These are phyloP conservation scores for Vannuccia rotundouncinata DNA, from an alignment of 2,888 invertebrate genomes.

Conservation along the genomic window DNA sequence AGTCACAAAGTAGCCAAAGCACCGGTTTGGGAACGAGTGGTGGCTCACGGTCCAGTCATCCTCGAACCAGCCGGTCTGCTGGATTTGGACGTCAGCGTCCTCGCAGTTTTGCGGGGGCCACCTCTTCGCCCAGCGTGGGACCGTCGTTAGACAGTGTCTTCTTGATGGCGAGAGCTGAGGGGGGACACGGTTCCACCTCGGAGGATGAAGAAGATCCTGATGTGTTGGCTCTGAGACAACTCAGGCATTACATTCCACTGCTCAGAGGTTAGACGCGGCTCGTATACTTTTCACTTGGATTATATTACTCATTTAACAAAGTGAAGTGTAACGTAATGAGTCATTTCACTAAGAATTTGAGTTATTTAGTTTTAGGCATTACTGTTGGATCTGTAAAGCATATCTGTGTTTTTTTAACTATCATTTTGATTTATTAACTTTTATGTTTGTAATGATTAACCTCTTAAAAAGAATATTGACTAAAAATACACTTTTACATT, in stretches of 20 bases:
- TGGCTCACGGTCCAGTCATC: neutral
- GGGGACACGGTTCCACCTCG: neutral
- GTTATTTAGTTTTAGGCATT: too few species aligned
- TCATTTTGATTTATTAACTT: too few species aligned
- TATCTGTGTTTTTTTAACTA: too few species aligned
- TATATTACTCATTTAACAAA: too few species aligned
- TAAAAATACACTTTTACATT: too few species aligned
- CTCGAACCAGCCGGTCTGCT: neutral
- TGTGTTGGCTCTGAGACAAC: neutral
- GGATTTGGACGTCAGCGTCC: neutral
- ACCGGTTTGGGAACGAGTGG: neutral
- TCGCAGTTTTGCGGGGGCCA: neutral
- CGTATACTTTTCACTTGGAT: too few species aligned
- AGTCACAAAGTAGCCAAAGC: neutral
- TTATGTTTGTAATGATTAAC: too few species aligned
- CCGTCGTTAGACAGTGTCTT: neutral
- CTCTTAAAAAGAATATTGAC: too few species aligned
- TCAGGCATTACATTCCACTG: neutral
- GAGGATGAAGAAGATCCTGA: constrained; percentile 7
- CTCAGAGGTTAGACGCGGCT: neutral
- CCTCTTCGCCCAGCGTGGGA: neutral
- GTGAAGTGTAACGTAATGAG: too few species aligned
- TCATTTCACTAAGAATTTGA: too few species aligned
- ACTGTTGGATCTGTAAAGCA: too few species aligned
- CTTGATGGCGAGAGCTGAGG: neutral